Evolutionary conservation across 2,113 vertebrate species (phyloP), one percentile per base, ranked within the genome.

Genomic region (Oreochromis tanganicae): DNA sequence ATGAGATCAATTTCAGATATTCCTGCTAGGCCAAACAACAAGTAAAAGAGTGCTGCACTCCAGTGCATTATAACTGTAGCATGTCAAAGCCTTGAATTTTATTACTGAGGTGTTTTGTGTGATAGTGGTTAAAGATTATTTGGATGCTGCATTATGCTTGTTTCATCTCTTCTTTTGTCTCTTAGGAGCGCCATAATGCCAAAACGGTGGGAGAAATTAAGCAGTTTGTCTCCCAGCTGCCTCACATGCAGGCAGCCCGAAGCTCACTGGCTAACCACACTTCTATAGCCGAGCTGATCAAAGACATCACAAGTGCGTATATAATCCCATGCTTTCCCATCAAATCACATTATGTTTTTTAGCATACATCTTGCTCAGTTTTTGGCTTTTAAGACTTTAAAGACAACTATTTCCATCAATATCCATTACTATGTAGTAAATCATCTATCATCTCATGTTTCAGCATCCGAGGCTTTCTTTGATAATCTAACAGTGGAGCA

Each of bases 151-250:
- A 29, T 61, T 13, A 29, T 32, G 14, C 71, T 78, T 34, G 6
- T 78, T 78, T 78, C 4, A n/a, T 78, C 46, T 78, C 10, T 21
- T 78, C 36, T 81, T 66, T 5, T 87, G 14, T 95, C 79, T 90
- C 29, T 12, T 92, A 99, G 99, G 99, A 98, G 43, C 96, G 99
- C 38, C 99, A 99, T 92, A 98, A 98, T 0, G 99, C 99, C 0
- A 99, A 98, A 95, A 99, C 99, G 0, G 99, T 99, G 6, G 99
- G 98, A 2, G 99, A 99, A 95, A 99, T 99, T 59, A 99, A 99
- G 95, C 98, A 99, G 95, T 99, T 99, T 88, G 99, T 99, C 17
- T 99, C 98, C 0, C 98, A 99, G 96, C 43, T 99, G 92, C 99
- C 99, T 2, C 99, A 99, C 95, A 99, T 99, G 99, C 99, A 99